These are phyloP conservation scores for Mnemiopsis leidyi DNA, from an alignment of 37 sponge, comb jelly and placozoan genomes.

Conservation along the genomic window DNA sequence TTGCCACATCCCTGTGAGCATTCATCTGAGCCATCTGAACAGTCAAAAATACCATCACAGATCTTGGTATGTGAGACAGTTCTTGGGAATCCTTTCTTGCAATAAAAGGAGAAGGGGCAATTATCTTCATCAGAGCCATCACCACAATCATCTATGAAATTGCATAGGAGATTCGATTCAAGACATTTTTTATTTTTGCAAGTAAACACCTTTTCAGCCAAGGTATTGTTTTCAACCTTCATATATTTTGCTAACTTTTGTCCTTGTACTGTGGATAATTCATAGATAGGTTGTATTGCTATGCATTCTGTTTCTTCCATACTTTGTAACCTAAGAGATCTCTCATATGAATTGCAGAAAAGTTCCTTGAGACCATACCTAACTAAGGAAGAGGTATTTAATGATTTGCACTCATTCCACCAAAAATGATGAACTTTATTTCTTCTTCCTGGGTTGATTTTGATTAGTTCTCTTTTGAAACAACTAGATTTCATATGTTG, in stretches of 20 bases:
- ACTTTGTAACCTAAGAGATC: background rate
- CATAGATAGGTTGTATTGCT: background rate
- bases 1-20: conserved; percentile 26
- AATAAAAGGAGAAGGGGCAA: background rate
- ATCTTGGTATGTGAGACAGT: background rate
- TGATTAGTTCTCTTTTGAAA: too few species aligned
- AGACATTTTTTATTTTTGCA: background rate
- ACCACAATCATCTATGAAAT: conserved; percentile 4
- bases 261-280: background rate
- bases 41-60: background rate
- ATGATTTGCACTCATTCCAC: background rate
- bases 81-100: background rate
- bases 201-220: background rate
- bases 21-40: conserved; percentile 25
- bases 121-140: conserved; percentile 4
- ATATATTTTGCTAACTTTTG: background rate
- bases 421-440: background rate
- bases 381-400: background rate
- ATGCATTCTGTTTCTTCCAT: background rate
- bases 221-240: background rate
- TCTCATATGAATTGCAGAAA: background rate
- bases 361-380: background rate
- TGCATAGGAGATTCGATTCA: background rate
- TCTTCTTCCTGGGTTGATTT: background rate
- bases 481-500: background rate